A percentile compares a stretch with the other conserved stretches of the same genome.
Evolutionary conservation across 2,797 vertebrate species (phyloP).

Genomic region (Chromis chromis): DNA sequence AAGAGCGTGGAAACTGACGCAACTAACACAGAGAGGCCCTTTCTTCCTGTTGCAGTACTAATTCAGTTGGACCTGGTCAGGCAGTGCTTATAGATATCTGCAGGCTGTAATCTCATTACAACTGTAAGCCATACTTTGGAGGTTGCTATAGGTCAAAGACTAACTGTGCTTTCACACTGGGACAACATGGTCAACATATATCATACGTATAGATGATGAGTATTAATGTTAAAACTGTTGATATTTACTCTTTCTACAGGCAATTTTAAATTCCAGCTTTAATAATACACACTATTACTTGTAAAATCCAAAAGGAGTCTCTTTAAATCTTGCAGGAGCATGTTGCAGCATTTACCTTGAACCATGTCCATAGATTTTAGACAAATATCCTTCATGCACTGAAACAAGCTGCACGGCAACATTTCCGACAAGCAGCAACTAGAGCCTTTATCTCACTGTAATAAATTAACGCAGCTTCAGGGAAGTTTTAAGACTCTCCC

Average conservation of each 20-base stretch:
- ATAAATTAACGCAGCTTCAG: conserved; percentile 39
- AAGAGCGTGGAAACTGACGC: conserved; percentile 68
- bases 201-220: not conserved
- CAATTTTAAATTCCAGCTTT: not conserved
- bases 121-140: conserved; percentile 78
- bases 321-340: conserved; percentile 32
- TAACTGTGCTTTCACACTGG: conserved; percentile 45
- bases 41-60: conserved; percentile 66
- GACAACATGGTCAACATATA: conserved; percentile 3
- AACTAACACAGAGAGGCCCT: conserved; percentile 64
- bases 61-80: conserved; percentile 68
- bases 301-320: not conserved
- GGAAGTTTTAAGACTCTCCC: conserved; percentile 28
- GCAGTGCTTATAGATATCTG: conserved; percentile 76
- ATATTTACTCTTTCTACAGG: conserved; percentile 1
- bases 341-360: conserved; percentile 40
- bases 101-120: conserved; percentile 80
- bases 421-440: conserved; percentile 66
- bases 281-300: not conserved
- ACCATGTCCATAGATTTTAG: conserved; percentile 11
- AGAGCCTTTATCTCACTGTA: conserved; percentile 35
- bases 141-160: conserved; percentile 70
- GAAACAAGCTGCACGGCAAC: conserved; percentile 61
- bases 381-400: conserved; percentile 34
- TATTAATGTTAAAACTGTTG: not conserved